Base-by-base conservation (phyloP, 1,140 invertebrate species). In the Anoplophora glabripennis region DNA sequence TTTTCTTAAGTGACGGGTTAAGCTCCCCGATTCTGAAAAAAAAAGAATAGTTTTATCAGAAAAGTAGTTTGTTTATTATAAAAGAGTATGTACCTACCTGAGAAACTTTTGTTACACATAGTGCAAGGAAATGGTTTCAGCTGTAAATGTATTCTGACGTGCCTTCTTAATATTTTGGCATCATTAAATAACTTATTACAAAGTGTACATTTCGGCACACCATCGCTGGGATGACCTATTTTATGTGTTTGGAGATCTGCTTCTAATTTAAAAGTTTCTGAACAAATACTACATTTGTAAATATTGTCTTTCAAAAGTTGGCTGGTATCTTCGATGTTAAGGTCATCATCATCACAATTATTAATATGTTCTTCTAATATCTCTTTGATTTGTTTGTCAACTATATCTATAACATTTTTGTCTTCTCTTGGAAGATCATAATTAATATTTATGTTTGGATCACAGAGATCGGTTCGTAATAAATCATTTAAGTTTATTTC, bases 1-100 rank as follows among this genome's bases (percentile, higher is more conserved):
- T 38, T 73, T 71, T 33, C 77, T 63, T 49, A 73, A 59, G 63
- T 80, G 77, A 33, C 72, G 65, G 4, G 69, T 75, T 14, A 79
- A 64, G 57, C 73, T 75, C 47, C 72, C 73, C 37, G 71, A 79
- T 83, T 83, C 72, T 87, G 87, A 28, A 28, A 5, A 28, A 28
- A 28, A 5, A 28, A 28, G n/a, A n/a, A n/a, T n/a, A n/a, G n/a
- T n/a, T n/a, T n/a, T n/a, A n/a, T n/a, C n/a, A n/a, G n/a, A n/a
- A n/a, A n/a, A n/a, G n/a, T n/a, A n/a, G n/a, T n/a, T n/a, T n/a
- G n/a, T n/a, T n/a, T n/a, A n/a, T n/a, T n/a, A n/a, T n/a, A n/a
- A n/a, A n/a, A n/a, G n/a, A n/a, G n/a, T n/a, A n/a, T n/a, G n/a
- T n/a, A n/a, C n/a, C n/a, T n/a, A 28, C 21, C 21, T 28, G 21